Percentiles rank a stretch among this genome's conserved stretches.
phyloP scores from a whole-genome alignment of 2,797 vertebrate species.

The Rhynchonycteris naso region DNA sequence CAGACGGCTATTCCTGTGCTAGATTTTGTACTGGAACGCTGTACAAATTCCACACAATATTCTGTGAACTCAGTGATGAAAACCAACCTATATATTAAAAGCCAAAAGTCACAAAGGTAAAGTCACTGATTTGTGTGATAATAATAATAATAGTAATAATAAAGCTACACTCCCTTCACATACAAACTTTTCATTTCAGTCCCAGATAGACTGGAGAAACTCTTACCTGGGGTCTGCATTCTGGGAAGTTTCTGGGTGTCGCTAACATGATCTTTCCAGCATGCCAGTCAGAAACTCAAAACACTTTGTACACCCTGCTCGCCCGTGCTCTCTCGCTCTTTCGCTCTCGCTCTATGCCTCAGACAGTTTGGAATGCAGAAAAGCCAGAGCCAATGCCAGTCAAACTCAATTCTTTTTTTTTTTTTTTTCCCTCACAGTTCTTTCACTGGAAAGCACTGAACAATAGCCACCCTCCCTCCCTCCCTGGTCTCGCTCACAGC shows the following conservation, averaged over 20 bases:
- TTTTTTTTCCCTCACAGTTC: background rate
- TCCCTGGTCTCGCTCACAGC: constrained; percentile 53
- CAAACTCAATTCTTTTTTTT: constrained; percentile 78
- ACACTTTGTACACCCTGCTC: background rate
- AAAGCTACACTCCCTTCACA: background rate
- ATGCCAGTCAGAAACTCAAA: constrained; percentile 72
- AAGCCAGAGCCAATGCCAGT: constrained; percentile 85
- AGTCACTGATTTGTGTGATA: background rate
- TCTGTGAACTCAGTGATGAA: constrained; percentile 15
- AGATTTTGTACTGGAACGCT: background rate
- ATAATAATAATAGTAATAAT: background rate
- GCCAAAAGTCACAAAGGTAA: constrained; percentile 45
- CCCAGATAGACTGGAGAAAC: background rate
- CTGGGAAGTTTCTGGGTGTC: constrained; percentile 55
- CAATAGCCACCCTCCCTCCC: constrained; percentile 81
- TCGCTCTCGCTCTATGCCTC: constrained; percentile 70
- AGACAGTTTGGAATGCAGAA: constrained; percentile 88
- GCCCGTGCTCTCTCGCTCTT: constrained; percentile 11
- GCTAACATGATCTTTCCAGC: constrained; percentile 83
- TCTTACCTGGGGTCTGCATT: constrained; percentile 88
- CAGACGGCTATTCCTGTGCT: background rate
- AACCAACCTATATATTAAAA: background rate
- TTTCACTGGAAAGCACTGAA: constrained; percentile 80
- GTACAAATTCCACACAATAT: background rate
- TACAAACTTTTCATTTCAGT: constrained; percentile 50